Conservation (phyloP, 1,140 invertebrate species). For the Drosophila mojavensis region DNA sequence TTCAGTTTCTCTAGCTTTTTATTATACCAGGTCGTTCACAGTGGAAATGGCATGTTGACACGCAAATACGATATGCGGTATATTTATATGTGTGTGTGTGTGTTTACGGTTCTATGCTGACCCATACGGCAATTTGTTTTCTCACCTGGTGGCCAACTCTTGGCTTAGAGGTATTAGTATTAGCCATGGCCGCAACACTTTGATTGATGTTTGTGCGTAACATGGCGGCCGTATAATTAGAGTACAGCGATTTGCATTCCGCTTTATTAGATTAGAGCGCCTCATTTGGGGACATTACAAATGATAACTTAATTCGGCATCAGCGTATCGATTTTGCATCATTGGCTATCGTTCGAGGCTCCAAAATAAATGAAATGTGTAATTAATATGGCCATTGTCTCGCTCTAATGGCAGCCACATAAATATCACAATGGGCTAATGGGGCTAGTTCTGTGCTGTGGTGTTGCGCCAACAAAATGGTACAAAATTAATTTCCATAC, state of each 20-base stretch:
- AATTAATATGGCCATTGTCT: slow-evolving; percentile 75
- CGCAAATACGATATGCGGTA: slow-evolving; percentile 46
- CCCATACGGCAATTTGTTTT: slow-evolving; percentile 75
- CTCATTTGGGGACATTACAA: slow-evolving; percentile 40
- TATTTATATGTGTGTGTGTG: not conserved
- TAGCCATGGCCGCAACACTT: slow-evolving; percentile 38
- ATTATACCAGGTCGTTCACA: slow-evolving; percentile 48
- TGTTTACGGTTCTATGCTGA: slow-evolving; percentile 38
- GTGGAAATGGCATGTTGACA: slow-evolving; percentile 81
- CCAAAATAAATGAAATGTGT: slow-evolving; percentile 75
- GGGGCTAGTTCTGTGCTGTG: slow-evolving; percentile 6
- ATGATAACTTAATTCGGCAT: slow-evolving; percentile 59
- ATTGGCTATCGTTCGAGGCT: slow-evolving; percentile 47
- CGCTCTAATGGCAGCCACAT: slow-evolving; percentile 66
- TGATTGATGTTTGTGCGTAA: slow-evolving; percentile 72
- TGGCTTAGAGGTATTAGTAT: slow-evolving; percentile 12
- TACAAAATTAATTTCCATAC: slow-evolving; percentile 77
- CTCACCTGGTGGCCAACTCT: slow-evolving; percentile 56
- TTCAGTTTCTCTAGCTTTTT: slow-evolving; percentile 9
- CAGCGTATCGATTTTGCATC: slow-evolving; percentile 67
- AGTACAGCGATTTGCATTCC: slow-evolving; percentile 69
- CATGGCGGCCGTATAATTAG: slow-evolving; percentile 58
- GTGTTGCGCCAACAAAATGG: slow-evolving; percentile 50
- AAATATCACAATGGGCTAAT: slow-evolving; percentile 75
- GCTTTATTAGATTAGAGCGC: slow-evolving; percentile 71